Conservation (phyloP, 2,113 vertebrate genomes). For the Paraplagusia blochii region DNA sequence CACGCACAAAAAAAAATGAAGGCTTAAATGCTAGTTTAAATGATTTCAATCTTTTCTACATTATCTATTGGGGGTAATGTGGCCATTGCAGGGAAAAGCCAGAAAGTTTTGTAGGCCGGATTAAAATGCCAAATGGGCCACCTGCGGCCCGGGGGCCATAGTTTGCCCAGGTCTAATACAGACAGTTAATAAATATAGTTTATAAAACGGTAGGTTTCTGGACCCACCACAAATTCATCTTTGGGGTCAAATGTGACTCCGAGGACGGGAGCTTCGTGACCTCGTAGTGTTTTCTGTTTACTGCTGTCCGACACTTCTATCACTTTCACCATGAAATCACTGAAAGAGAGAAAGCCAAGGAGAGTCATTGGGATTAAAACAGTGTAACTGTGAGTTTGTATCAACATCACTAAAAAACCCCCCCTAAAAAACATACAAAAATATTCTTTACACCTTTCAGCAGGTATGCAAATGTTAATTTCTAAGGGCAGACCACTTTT, state of each 20-base stretch:
- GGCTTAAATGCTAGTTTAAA: too few species aligned
- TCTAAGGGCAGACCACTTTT: slow-evolving; percentile 16
- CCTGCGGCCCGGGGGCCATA: too few species aligned
- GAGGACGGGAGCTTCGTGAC: slow-evolving; percentile 90
- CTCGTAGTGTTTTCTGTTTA: slow-evolving; percentile 90
- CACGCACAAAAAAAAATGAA: too few species aligned
- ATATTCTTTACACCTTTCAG: slow-evolving; percentile 43
- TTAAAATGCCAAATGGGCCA: too few species aligned
- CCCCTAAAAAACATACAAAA: slow-evolving; percentile 21
- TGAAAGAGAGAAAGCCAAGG: slow-evolving; percentile 48
- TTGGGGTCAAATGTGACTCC: slow-evolving; percentile 92
- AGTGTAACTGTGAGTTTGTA: too few species aligned
- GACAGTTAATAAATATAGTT: too few species aligned
- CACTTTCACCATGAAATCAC: slow-evolving; percentile 94
- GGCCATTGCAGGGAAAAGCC: too few species aligned
- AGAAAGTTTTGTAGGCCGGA: too few species aligned
- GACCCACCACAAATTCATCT: slow-evolving; percentile 86
- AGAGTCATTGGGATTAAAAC: neutral
- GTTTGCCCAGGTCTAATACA: too few species aligned
- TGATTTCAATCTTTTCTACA: too few species aligned
- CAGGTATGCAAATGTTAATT: slow-evolving; percentile 17
- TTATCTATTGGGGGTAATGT: too few species aligned
- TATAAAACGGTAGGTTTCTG: neutral
- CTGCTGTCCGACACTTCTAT: slow-evolving; percentile 91
- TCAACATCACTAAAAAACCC: slow-evolving; percentile 13